Evolutionary conservation across 2,797 vertebrate genomes (phyloP).

Genomic region (Protosalanx chinensis): DNA sequence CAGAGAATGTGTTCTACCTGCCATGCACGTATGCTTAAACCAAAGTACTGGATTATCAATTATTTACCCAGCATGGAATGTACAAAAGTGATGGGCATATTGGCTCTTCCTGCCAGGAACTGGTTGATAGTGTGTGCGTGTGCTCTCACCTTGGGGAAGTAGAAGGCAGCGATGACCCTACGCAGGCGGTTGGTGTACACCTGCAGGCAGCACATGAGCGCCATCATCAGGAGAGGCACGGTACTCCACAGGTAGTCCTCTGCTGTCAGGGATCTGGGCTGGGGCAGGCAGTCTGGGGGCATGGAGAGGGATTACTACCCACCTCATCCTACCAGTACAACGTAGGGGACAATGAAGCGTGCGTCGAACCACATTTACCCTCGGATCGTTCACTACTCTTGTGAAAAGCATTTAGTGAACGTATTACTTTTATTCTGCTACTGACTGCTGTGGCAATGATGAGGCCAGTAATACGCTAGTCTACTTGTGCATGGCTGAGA

Average conservation of each 20-base stretch:
- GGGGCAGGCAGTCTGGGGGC: slow-evolving; percentile 73
- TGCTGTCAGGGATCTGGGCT: slow-evolving; percentile 56
- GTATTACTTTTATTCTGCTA: not conserved
- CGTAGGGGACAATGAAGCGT: too few relatives aligned
- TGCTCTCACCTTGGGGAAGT: slow-evolving; percentile 76
- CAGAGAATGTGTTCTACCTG: not conserved
- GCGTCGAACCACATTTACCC: too few relatives aligned
- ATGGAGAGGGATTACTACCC: not conserved
- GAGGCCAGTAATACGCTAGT: not conserved
- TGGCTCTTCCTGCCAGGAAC: too few relatives aligned
- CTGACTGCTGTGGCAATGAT: not conserved
- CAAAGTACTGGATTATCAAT: too few relatives aligned
- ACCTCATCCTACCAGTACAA: too few relatives aligned
- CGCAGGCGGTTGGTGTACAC: slow-evolving; percentile 80
- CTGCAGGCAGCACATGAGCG: slow-evolving; percentile 74
- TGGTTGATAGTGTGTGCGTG: not conserved
- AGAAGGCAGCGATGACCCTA: slow-evolving; percentile 76
- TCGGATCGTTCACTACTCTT: too few relatives aligned
- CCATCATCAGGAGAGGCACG: slow-evolving; percentile 56
- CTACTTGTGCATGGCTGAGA: not conserved
- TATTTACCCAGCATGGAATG: not conserved
- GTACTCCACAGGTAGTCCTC: slow-evolving; percentile 58
- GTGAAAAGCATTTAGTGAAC: too few relatives aligned
- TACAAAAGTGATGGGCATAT: too few relatives aligned
- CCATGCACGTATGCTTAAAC: too few relatives aligned